Base-by-base conservation (phyloP, 1,140 invertebrate species). In the Drosophila saltans region DNA sequence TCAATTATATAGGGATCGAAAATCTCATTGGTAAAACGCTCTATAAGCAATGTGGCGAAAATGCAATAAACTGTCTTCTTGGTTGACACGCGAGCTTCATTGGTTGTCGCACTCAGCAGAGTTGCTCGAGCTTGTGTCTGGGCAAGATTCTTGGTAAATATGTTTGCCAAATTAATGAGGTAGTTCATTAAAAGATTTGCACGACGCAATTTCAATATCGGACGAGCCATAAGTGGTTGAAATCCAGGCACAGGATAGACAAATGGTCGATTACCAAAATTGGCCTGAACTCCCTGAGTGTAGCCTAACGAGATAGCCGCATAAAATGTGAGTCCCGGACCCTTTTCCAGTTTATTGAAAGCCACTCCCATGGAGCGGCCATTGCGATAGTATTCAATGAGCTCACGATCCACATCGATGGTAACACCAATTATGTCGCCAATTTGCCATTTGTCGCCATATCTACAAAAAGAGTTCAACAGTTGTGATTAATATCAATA, bases 381-480 rank as follows among this genome's bases (percentile, higher is more conserved):
- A 93, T 98, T 98, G 74, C 97, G 96, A 90, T 93, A 95, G 80
- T 93, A 95, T 75, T 94, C 93, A 61, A 95, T 90, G 0, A 90
- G 93, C 39, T 95, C 95, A 21, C 94, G 92, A 72, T 97, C 96
- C 86, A 97, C 93, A 91, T 98, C 96, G 24, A 97, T 93, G 55
- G 95, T 94, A 84, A 96, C 96, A 1, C 95, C 96, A 69, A 97
- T 97, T 11, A 97, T 95, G 93, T 98, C 97, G 7, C 97, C 97
- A 52, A 95, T 94, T 64, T 96, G 92, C 96, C 96, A 97, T 11
- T 94, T 93, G 78, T 96, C 95, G 9, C 97, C 97, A 90, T 97
- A 98, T 60, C 91, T 92, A 21, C 24, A 9, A 5, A 24, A 36
- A 26, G 0, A 7, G 0, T 30, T 30, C 2, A 30, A 30, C 2